Conservation (phyloP, 2,113 vertebrate species). For the Tricholaema leucomelas region DNA sequence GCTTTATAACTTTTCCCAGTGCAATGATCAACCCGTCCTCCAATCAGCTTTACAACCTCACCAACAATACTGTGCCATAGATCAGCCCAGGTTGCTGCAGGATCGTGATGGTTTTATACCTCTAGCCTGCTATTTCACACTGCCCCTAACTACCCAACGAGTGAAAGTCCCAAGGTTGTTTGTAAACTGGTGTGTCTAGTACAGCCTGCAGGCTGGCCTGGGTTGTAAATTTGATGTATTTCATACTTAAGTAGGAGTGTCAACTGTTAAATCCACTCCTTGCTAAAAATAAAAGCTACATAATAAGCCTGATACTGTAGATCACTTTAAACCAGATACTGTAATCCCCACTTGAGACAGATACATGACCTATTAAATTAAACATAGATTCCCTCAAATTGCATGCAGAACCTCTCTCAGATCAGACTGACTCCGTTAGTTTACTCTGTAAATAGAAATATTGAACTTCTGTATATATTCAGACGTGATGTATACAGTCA, state of each 20-base stretch:
- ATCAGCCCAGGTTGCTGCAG: conserved; percentile 16
- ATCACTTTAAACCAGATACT: conserved; percentile 68
- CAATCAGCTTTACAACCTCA: conserved; percentile 30
- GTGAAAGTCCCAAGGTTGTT: conserved; percentile 25
- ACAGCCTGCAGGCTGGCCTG: neutral
- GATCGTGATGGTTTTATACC: neutral
- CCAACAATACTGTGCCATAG: neutral
- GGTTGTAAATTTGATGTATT: conserved; percentile 59
- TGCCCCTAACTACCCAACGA: neutral
- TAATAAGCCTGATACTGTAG: conserved; percentile 65
- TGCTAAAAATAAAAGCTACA: conserved; percentile 69
- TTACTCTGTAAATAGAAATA: conserved; percentile 59
- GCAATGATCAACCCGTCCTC: conserved; percentile 36
- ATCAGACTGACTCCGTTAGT: conserved; percentile 45
- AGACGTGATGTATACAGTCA: conserved; percentile 11
- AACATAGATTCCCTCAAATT: conserved; percentile 66
- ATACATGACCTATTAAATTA: conserved; percentile 71
- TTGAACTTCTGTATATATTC: conserved; percentile 36
- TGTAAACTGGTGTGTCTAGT: neutral
- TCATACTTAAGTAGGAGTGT: conserved; percentile 54
- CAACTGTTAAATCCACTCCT: conserved; percentile 67
- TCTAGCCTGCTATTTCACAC: neutral
- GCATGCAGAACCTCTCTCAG: conserved; percentile 42
- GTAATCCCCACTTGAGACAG: conserved; percentile 66
- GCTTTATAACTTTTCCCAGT: conserved; percentile 24